Conservation (phyloP, 2,888 invertebrate species). For the Lissonota sp. region DNA sequence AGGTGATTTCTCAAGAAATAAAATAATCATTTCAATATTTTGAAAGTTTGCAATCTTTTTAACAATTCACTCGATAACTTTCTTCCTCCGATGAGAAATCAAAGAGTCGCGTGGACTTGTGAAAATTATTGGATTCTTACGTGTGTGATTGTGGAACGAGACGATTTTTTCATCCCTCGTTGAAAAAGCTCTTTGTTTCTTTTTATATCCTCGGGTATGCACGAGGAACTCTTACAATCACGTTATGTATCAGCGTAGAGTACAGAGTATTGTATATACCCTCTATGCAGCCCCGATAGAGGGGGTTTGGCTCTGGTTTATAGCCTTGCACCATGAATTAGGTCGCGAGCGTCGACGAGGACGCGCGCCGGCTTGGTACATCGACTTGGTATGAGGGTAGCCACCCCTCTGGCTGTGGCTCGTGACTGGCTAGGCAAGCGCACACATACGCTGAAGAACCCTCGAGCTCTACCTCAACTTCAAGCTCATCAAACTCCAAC, state of each 20-base stretch:
- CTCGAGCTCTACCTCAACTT: slow-evolving; percentile 20
- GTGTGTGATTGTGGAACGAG: background rate
- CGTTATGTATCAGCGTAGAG: too few relatives aligned
- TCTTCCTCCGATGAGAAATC: too few relatives aligned
- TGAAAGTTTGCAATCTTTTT: too few relatives aligned
- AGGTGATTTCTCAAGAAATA: too few relatives aligned
- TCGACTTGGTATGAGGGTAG: slow-evolving; percentile 71
- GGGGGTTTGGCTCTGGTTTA: slow-evolving; percentile 39
- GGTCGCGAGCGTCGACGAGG: slow-evolving; percentile 70
- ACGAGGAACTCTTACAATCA: too few relatives aligned
- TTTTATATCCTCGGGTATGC: background rate
- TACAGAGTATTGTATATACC: too few relatives aligned
- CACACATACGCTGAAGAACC: slow-evolving; percentile 32
- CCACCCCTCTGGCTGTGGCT: slow-evolving; percentile 54
- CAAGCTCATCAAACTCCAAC: slow-evolving; percentile 36
- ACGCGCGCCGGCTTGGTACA: slow-evolving; percentile 70
- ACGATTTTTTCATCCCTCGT: background rate
- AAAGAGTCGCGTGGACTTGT: background rate
- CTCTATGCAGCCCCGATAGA: too few relatives aligned
- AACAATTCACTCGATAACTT: too few relatives aligned
- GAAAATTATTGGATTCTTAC: too few relatives aligned
- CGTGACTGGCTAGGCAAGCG: slow-evolving; percentile 56
- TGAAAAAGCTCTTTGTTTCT: slow-evolving; percentile 2
- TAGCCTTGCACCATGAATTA: slow-evolving; percentile 80
- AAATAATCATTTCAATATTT: too few relatives aligned